These are phyloP conservation scores for Catagonus wagneri DNA, from an alignment of 2,113 vertebrate genomes.

Conservation along the genomic window DNA sequence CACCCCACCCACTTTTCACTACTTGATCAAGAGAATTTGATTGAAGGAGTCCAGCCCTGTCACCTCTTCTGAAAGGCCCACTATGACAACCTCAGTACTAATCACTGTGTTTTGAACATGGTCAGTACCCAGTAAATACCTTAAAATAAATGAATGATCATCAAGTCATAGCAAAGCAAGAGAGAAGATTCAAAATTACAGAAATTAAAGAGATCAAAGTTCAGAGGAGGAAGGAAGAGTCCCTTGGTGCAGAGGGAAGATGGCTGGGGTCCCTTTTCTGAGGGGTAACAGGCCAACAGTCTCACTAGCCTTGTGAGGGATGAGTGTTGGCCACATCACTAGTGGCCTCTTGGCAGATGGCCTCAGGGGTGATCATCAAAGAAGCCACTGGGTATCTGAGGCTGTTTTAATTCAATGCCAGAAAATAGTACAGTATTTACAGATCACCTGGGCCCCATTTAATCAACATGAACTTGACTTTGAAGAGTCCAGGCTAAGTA, in stretches of 20 bases:
- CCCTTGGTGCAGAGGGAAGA: background rate
- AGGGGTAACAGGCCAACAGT: background rate
- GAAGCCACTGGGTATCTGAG: background rate
- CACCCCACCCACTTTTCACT: background rate
- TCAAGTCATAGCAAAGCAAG: background rate
- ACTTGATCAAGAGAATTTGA: background rate
- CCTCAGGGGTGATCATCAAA: background rate
- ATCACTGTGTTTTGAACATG: background rate
- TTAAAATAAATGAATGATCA: background rate
- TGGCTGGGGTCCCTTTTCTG: background rate
- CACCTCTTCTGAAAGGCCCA: background rate
- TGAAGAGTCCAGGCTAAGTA: background rate
- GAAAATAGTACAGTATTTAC: background rate
- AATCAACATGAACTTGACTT: background rate
- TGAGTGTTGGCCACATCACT: background rate
- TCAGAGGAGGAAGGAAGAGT: background rate
- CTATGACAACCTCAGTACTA: background rate
- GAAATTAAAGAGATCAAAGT: background rate
- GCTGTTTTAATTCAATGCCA: background rate
- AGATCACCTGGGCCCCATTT: background rate
- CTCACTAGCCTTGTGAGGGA: background rate
- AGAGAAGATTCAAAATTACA: background rate
- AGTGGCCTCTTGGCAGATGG: background rate
- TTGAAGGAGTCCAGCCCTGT: background rate
- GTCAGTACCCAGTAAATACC: background rate